Base-by-base conservation (phyloP, 2,113 vertebrate species). In the Gadus macrocephalus region DNA sequence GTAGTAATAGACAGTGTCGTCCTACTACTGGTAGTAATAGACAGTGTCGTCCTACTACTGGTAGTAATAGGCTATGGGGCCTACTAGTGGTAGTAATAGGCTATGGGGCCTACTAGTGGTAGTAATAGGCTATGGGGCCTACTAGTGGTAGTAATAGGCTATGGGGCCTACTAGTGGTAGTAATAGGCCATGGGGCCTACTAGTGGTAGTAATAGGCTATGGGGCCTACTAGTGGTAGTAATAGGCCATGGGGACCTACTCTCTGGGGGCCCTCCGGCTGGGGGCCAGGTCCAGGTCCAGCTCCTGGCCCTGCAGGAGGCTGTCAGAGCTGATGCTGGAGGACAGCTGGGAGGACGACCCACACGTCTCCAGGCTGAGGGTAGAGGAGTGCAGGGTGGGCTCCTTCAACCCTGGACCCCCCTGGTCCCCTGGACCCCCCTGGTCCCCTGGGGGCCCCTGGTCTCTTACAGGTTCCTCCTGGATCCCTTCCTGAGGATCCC, bases 281-380 rank as follows among this genome's bases (percentile, higher is more conserved):
- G 88, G 86, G 28, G 85, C 79, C 66, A 85, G 20, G 35, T 95
- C 93, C 0, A 90, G 86, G 80, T 95, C 91, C 1, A 79, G 69
- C 1, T 90, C 90, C 62, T 81, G 93, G 0, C 87, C 89, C 1
- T 93, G 92, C 15, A 91, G 87, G 2, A 92, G 60, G 75, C 93
- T 91, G 62, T 96, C 96, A 0, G 96, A 99, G 83, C 94, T 94
- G 12, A 95, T 82, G 83, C 96, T 99, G 89, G 94, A 97, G 16
- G 96, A 98, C 4, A 98, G 93, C 87, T 96, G 95, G 0, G 95
- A 97, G 0, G 94, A 99, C 8, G 8, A 49, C 1, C 87, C 90
- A 1, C 92, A 91, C 3, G 94, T 98, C 84, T 98, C 94, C 55
- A 99, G 89, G 85, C 96, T 99, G 66, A 95, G 75, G 0, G 92